Percentiles rank a stretch among this genome's conserved stretches.
Conservation (phyloP, 2,113 vertebrate species). For the Rhinolophus ferrumequinum region DNA sequence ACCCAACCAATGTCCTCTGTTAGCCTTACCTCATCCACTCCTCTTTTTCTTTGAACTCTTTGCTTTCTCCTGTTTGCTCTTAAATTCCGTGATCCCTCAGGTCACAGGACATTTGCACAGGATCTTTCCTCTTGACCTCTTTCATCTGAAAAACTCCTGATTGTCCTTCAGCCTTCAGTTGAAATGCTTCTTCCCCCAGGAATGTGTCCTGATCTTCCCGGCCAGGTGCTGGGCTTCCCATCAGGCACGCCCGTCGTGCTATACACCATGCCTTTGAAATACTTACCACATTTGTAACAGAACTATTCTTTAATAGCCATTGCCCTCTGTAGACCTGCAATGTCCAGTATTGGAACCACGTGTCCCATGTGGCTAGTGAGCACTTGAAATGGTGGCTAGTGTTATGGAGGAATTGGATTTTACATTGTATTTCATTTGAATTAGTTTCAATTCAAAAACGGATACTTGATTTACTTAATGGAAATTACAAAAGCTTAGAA, state of each 20-base stretch:
- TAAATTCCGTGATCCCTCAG: not conserved
- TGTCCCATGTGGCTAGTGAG: not conserved
- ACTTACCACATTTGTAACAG: not conserved
- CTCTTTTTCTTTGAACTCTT: not conserved
- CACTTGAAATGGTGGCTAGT: not conserved
- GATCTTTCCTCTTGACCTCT: not conserved
- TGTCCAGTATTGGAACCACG: not conserved
- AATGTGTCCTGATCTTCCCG: not conserved
- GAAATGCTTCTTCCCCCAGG: not conserved
- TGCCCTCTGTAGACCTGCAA: not conserved
- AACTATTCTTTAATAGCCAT: not conserved
- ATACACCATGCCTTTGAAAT: not conserved
- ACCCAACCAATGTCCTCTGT: too few relatives aligned
- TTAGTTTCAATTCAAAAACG: not conserved
- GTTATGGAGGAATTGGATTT: not conserved
- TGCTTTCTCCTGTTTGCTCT: not conserved
- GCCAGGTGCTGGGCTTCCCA: not conserved
- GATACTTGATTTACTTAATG: not conserved
- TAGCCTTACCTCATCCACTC: not conserved
- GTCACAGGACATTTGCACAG: not conserved
- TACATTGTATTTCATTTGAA: not conserved
- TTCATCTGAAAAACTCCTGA: not conserved
- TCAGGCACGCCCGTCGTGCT: too few relatives aligned
- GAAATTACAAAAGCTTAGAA: not conserved
- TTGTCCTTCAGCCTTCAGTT: not conserved